Evolutionary conservation across 2,888 invertebrate genomes (phyloP), one percentile per base, ranked within the genome.

Genomic region (Spodoptera exigua): DNA sequence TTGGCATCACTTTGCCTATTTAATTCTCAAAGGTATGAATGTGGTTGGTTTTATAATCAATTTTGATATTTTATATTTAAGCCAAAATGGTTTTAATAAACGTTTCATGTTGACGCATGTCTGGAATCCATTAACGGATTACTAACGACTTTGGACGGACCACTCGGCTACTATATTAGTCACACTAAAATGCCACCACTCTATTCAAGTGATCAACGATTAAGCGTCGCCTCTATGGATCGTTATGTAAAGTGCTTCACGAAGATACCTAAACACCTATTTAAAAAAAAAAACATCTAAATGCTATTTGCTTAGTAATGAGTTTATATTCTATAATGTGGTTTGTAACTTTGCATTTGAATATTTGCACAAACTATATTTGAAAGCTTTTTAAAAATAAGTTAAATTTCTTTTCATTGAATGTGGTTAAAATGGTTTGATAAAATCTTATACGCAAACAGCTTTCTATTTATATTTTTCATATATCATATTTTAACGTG

Each of bases 101-200:
- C 21, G 53, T 44, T 49, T 34, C 43, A 27, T 54, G 69, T 44
- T 39, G 46, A 36, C 36, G 57, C 49, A 44, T 68, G 57, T 34
- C 21, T 57, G 10, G 21, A 34, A 13, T 51, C 54, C 62, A 68
- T 68, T 68, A 68, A 47, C 43, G 68, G 69, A 62, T 68, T 68
- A 68, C 46, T 47, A 36, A 55, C 49, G 53, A 68, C 32, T 62
- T 49, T 27, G 41, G 35, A 12, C 17, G 49, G 35, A 67, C 44
- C 41, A 18, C 27, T 48, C 18, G 37, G 43, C 18, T 13, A 35
- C 9, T 41, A 35, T 46, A 39, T 41, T 49, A 46, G 21, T 34
- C 36, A 35, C 17, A 27, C 13, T 66, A 59, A 34, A 16, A 40
- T 17, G 34, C 18, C 16, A 37, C 32, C 48, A 27, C 32, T 53